Evolutionary conservation across 2,113 vertebrate genomes (phyloP), one percentile per base, ranked within the genome.

Genomic region (Cepphus grylle): DNA sequence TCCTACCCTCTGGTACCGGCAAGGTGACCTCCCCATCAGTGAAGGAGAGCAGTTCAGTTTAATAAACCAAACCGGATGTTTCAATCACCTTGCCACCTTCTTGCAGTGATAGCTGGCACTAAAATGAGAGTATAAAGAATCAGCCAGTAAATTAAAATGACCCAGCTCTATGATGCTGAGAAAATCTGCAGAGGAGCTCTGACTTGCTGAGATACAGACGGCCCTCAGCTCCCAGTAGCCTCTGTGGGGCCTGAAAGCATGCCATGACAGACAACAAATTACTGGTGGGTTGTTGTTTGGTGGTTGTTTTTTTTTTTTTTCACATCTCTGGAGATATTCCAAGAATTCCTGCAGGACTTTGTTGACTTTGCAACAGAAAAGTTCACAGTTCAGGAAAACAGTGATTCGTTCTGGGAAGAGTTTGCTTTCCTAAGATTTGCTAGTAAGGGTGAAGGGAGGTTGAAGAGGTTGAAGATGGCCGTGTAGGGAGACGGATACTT

Each of bases 341-440:
- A 93, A 78, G 62, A 78, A 94, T 89, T 94, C 52, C 56, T 94
- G 52, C 63, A 86, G 85, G 72, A 92, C 36, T 91, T 79, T 34
- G 13, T 93, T 96, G 89, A 85, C 93, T 91, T 91, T 93, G 84
- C 74, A 66, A 88, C 55, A 93, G 74, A 73, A 85, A 94, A 90
- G 71, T 81, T 96, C 87, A 58, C 63, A 70, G 27, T 38, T 90
- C 17, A 12, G 79, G 79, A 96, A 95, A 80, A 53, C 12, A 86
- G 22, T 30, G 25, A 66, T 58, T 77, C 0, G 0, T 65, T 66
- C 49, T 29, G 45, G 63, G 53, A 36, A 90, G 53, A 42, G 53
- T 82, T 85, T 76, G 3, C 58, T 76, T 82, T 94, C 20, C 3
- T 58, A 70, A 85, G 45, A 58, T 63, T 76, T 22, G 0, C 89